These are phyloP conservation scores for Bucco capensis DNA, from an alignment of 2,113 vertebrate genomes.

Conservation along the genomic window DNA sequence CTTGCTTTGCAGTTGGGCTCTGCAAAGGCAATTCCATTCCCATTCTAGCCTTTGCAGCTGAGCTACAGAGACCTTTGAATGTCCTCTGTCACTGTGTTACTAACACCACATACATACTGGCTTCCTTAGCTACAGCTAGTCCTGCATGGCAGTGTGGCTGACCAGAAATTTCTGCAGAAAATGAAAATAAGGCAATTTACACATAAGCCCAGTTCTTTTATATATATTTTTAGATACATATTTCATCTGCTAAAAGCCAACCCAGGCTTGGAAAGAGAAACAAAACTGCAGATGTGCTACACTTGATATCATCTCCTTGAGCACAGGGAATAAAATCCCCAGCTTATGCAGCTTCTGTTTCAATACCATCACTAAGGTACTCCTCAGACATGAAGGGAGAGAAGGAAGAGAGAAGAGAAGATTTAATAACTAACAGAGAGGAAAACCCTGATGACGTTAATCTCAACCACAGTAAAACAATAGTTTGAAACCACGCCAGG, in stretches of 20 bases:
- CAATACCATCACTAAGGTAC: neutral
- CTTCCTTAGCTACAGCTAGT: neutral
- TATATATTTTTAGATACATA: neutral
- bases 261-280: neutral
- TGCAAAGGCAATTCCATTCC: neutral
- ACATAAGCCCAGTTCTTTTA: neutral
- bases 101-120: neutral
- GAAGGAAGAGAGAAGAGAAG: neutral
- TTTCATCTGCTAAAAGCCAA: neutral
- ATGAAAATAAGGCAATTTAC: neutral
- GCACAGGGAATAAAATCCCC: neutral
- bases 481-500: neutral
- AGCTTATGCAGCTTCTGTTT: neutral
- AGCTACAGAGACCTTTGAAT: neutral
- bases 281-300: neutral
- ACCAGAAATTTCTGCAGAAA: neutral
- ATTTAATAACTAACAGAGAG: conserved; percentile 48
- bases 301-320: neutral
- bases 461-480: conserved; percentile 47
- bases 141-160: neutral
- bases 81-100: neutral
- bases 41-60: neutral
- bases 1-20: neutral
- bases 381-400: neutral
- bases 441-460: conserved; percentile 16